A percentile compares a stretch with the other conserved stretches of the same genome.
phyloP scores from a whole-genome alignment of 2,888 invertebrate species.

The Gastrophysa polygoni region DNA sequence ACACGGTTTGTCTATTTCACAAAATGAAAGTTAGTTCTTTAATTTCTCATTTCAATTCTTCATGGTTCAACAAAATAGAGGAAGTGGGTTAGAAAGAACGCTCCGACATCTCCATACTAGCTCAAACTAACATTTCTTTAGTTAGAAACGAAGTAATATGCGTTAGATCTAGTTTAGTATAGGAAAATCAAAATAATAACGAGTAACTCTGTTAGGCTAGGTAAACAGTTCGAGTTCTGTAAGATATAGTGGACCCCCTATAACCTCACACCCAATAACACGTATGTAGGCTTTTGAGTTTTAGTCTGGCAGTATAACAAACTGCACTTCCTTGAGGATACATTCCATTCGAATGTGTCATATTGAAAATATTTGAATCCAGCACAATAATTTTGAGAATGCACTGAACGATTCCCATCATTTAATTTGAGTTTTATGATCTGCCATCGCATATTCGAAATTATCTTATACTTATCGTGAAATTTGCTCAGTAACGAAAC shows the following conservation, averaged over 20 bases:
- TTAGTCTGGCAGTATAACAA: conserved; percentile 40
- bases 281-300: conserved; percentile 28
- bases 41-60: too few species aligned
- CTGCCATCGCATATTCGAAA: too few species aligned
- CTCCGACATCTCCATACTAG: conserved; percentile 37
- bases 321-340: not conserved
- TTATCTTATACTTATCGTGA: too few species aligned
- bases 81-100: conserved; percentile 36
- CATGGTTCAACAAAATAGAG: too few species aligned
- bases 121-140: conserved; percentile 45
- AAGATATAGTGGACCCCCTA: conserved; percentile 44
- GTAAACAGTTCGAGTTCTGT: conserved; percentile 46
- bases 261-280: conserved; percentile 39
- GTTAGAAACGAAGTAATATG: conserved; percentile 48
- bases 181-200: conserved; percentile 39
- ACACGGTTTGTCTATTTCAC: too few species aligned
- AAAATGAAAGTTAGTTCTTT: too few species aligned
- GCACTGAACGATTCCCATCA: too few species aligned
- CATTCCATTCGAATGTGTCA: conserved; percentile 20
- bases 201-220: conserved; percentile 52
- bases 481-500: too few species aligned
- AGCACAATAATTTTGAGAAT: too few species aligned
- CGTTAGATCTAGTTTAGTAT: conserved; percentile 52
- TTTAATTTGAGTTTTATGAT: too few species aligned
- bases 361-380: conserved; percentile 19